These are phyloP conservation scores for Mycalesis mineus DNA, from an alignment of 2,888 invertebrate species.

Conservation along the genomic window DNA sequence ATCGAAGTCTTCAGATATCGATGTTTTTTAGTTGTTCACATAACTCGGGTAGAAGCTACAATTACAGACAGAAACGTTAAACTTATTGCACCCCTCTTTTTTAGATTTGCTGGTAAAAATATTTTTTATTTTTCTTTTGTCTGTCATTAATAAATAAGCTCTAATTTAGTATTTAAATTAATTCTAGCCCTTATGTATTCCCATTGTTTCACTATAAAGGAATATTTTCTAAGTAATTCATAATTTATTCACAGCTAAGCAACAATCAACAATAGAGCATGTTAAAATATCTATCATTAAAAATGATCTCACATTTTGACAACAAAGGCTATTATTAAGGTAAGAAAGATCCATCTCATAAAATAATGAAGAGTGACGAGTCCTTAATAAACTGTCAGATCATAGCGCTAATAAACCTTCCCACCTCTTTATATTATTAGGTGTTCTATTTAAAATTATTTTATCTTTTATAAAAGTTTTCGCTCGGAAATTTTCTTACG, in stretches of 20 bases:
- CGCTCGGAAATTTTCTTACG: background rate
- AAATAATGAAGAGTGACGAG: constrained; percentile 11
- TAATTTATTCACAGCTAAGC: too few relatives aligned
- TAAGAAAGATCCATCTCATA: constrained; percentile 10
- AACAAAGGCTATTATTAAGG: constrained; percentile 3
- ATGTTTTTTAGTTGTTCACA: too few relatives aligned
- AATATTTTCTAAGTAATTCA: background rate
- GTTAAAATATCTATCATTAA: background rate
- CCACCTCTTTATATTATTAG: constrained; percentile 9
- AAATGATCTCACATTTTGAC: background rate
- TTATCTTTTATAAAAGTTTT: background rate
- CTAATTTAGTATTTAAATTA: too few relatives aligned
- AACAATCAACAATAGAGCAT: background rate
- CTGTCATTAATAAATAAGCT: too few relatives aligned
- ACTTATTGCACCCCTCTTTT: too few relatives aligned
- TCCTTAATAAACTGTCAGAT: constrained; percentile 13
- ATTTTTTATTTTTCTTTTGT: too few relatives aligned
- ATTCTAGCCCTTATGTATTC: too few relatives aligned
- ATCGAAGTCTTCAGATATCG: too few relatives aligned
- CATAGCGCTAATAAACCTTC: constrained; percentile 11
- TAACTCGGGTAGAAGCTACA: too few relatives aligned
- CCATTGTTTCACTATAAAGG: too few relatives aligned
- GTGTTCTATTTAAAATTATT: constrained; percentile 8
- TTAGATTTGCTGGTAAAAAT: too few relatives aligned
- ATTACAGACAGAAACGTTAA: too few relatives aligned